Evolutionary conservation across 2,888 invertebrate species (phyloP), one percentile per base, ranked within the genome.

Genomic region (Pachycephus smyrnensis): DNA sequence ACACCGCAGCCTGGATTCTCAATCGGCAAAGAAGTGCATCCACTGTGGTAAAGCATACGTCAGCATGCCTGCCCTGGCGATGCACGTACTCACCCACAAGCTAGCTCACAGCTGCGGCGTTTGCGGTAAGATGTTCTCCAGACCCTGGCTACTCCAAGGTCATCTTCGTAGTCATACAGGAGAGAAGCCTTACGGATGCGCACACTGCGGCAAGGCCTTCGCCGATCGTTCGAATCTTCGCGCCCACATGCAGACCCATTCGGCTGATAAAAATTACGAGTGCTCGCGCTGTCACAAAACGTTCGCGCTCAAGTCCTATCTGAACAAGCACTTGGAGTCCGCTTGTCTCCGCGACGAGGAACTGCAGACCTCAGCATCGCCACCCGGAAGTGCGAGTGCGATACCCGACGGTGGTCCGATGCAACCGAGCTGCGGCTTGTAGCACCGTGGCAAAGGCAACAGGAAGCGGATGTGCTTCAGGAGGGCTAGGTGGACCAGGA

Each of bases 11-110:
- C 93, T 96, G 69, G 96, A 99, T 93, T 98, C 98, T 3, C 96
- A 97, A 86, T 95, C 97, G 82, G 98, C 98, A 68, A 98, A 98
- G 92, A 97, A 97, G 88, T 99, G 99, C 92, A 96, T 96, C 89
- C 97, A 98, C 85, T 99, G 98, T 92, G 97, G 97, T 85, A 98
- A 99, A 92, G 97, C 98, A n/a, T 99, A 99, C 93, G 99, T 99
- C 76, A 97, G 97, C 86, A 99, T 99, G 98, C 99, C 99, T 0
- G 99, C 99, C 0, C 94, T 99, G 77, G 98, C 98, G 75, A 98
- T 97, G 96, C 98, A 97, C 92, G 95, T 97, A 82, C 94, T 97
- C 76, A 98, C 98, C 73, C 99, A 99, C 93, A 98, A 98, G 90
- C 94, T 98, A 87, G 95, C 96, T 33, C 98, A 99, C 93, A 96